Evolutionary conservation across 1,140 invertebrate species (phyloP).

Genomic region (Mercenaria mercenaria): DNA sequence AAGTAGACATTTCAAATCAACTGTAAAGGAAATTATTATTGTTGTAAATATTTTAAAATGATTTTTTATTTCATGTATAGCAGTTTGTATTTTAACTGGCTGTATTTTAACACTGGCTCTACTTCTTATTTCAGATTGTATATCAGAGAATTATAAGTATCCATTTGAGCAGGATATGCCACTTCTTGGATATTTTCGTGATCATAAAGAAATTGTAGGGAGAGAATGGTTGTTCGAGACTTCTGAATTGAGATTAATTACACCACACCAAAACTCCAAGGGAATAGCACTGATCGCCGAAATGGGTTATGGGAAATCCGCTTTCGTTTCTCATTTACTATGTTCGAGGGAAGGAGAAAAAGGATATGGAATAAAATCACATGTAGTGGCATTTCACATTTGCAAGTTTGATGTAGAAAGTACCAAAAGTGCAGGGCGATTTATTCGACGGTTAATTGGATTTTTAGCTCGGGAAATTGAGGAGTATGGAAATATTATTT

Average conservation of each 20-base stretch:
- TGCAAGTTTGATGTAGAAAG: slow-evolving; percentile 33
- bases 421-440: neutral
- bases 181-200: neutral
- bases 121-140: slow-evolving; percentile 9
- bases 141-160: neutral
- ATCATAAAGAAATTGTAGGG: neutral
- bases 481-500: slow-evolving; percentile 9
- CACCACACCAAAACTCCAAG: no score
- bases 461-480: neutral
- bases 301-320: slow-evolving; percentile 25
- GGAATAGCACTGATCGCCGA: neutral
- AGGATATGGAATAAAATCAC: neutral
- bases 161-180: slow-evolving; percentile 14
- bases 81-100: no score
- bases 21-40: no score
- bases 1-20: no score
- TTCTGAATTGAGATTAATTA: no score
- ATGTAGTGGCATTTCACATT: slow-evolving; percentile 33
- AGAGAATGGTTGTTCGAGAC: slow-evolving; percentile 1
- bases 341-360: neutral
- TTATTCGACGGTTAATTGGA: neutral
- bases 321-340: neutral
- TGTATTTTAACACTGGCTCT: no score
- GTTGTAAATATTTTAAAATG: no score
- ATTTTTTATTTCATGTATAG: no score